Conservation (phyloP, 2,113 vertebrate genomes). For the Cavia aperea region DNA sequence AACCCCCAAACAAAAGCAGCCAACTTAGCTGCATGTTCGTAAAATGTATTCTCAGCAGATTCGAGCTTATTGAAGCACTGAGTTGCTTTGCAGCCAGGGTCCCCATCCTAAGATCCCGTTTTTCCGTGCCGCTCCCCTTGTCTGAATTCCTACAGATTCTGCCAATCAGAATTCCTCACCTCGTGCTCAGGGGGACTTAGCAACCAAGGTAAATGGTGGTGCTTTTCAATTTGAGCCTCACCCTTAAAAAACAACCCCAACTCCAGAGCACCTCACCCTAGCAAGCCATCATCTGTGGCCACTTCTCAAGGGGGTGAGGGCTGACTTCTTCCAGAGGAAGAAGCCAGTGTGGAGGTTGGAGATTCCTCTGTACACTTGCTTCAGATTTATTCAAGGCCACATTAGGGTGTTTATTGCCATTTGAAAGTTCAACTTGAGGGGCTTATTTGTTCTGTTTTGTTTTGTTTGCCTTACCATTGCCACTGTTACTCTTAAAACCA, state of each 20-base stretch:
- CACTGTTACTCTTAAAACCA: not conserved
- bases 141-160: slow-evolving; percentile 70
- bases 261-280: not conserved
- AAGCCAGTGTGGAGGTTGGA: not conserved
- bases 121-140: slow-evolving; percentile 44
- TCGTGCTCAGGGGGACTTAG: slow-evolving; percentile 61
- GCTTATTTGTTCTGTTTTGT: not conserved
- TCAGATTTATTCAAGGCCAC: rapidly evolving
- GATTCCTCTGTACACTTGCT: not conserved
- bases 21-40: slow-evolving; percentile 82
- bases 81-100: slow-evolving; percentile 65
- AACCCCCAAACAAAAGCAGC: slow-evolving; percentile 83
- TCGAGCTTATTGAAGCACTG: slow-evolving; percentile 77
- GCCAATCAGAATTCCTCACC: slow-evolving; percentile 75
- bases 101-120: slow-evolving; percentile 65
- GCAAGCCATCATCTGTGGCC: not conserved
- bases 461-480: too few relatives aligned
- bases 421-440: not conserved
- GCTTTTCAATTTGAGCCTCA: slow-evolving; percentile 51
- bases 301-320: not conserved
- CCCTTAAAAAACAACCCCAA: slow-evolving; percentile 24
- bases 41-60: slow-evolving; percentile 87
- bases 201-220: slow-evolving; percentile 66
- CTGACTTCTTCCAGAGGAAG: not conserved
- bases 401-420: rapidly evolving